A percentile compares a stretch with the other conserved stretches of the same genome.
Evolutionary conservation across 2,888 invertebrate species (phyloP).

Genomic region (Drosophila histrio): DNA sequence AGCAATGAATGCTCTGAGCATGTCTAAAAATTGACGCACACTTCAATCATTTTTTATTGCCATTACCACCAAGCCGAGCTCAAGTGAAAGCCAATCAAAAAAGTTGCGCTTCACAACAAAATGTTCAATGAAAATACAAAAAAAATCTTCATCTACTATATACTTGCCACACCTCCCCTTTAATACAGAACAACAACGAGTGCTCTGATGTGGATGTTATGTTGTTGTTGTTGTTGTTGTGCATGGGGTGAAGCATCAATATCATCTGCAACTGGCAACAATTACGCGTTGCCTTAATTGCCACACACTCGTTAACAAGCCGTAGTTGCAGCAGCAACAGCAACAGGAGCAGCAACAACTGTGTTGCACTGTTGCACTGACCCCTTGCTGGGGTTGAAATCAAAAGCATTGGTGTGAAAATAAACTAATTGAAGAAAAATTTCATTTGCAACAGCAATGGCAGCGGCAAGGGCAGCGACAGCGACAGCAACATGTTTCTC

Average conservation of each 20-base stretch:
- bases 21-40: constrained; percentile 57
- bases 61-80: constrained; percentile 39
- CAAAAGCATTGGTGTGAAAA: constrained; percentile 79
- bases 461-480: background rate
- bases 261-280: constrained; percentile 78
- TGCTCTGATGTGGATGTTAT: constrained; percentile 25
- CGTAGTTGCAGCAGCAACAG: constrained; percentile 5
- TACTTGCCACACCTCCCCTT: background rate
- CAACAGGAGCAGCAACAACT: constrained; percentile 9
- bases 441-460: constrained; percentile 59
- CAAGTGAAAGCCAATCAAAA: constrained; percentile 73
- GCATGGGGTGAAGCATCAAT: constrained; percentile 54
- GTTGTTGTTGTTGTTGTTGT: constrained; percentile 18
- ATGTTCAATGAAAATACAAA: constrained; percentile 50
- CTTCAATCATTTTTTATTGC: constrained; percentile 71
- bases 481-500: constrained; percentile 9
- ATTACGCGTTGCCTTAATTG: constrained; percentile 77
- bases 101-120: constrained; percentile 71
- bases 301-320: constrained; percentile 64
- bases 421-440: constrained; percentile 80
- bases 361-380: constrained; percentile 20
- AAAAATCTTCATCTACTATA: background rate
- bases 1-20: constrained; percentile 3
- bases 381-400: constrained; percentile 56
- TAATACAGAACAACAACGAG: constrained; percentile 33